Base-by-base conservation (phyloP, 2,113 vertebrate genomes). In the Malaclemys terrapin region DNA sequence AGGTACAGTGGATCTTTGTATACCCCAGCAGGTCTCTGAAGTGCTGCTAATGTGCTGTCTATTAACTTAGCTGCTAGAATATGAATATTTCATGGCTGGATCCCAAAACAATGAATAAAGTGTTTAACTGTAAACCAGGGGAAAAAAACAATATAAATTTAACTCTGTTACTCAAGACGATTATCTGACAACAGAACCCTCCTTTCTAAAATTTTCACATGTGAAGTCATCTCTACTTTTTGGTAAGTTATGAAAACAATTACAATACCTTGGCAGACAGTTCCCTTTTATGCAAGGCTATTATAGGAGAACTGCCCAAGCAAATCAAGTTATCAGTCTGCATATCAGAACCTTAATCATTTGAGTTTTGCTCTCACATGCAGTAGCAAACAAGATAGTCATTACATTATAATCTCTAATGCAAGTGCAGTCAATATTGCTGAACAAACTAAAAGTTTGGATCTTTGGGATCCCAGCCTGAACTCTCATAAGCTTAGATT, bases 21-120 rank as follows among this genome's bases (percentile, higher is more conserved):
- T 82, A 75, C 14, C 27, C 25, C 57, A 20, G 84, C 12, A 47
- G 50, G 80, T 88, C 86, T 82, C 95, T 72, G 47, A 87, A 78
- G 93, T 86, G 65, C 93, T 83, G 52, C 54, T 78, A 84, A 42
- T 85, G 59, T 0, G 1, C 93, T n/a, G 4, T 76, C 94, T 96
- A 93, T 50, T 91, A n/a, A 20, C 86, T 85, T 95, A 88, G 91
- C 93, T 82, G 80, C 62, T 83, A 47, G 59, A 85, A 82, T 27
- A 29, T 65, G 47, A 93, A 31, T 52, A 84, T 80, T 65, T 84
- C 1, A 0, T 87, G 92, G 31, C 85, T 88, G 62, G 47, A 87
- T 85, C 93, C 83, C 91, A 91, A 80, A 85, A 85, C 6, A 56
- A 76, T 50, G 80, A 89, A 84, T 56, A 88, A 90, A 42, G 90